Evolutionary conservation across 2,797 vertebrate genomes (phyloP).

Genomic region (Falco novaeseelandiae): DNA sequence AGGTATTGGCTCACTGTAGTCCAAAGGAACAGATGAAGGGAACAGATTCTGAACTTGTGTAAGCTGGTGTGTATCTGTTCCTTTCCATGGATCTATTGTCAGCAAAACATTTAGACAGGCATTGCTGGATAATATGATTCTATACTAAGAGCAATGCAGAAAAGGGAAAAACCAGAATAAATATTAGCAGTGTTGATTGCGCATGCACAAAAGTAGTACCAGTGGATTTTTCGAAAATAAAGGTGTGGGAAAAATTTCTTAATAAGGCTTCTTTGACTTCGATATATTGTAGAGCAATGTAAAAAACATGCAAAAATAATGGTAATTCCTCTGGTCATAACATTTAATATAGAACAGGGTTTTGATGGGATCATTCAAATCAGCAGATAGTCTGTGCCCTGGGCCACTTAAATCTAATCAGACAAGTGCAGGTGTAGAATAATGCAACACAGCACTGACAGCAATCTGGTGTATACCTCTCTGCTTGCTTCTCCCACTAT

Average conservation of each 20-base stretch:
- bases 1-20: background rate
- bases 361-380: background rate
- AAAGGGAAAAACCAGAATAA: background rate
- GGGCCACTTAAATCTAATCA: background rate
- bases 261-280: background rate
- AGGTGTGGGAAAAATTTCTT: background rate
- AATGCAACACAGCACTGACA: background rate
- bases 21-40: background rate
- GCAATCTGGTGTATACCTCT: background rate
- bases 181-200: background rate
- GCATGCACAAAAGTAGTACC: background rate
- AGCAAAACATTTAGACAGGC: background rate
- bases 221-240: background rate
- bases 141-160: background rate
- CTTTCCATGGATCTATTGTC: background rate
- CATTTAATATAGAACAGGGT: background rate
- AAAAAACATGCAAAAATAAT: background rate
- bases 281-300: background rate
- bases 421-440: background rate
- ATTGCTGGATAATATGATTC: background rate
- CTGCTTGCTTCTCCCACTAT: background rate
- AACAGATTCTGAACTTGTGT: background rate
- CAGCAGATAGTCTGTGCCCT: background rate
- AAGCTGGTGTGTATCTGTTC: background rate
- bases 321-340: background rate